Evolutionary conservation across 2,113 vertebrate genomes (phyloP).

Genomic region (Cheilinus undulatus): DNA sequence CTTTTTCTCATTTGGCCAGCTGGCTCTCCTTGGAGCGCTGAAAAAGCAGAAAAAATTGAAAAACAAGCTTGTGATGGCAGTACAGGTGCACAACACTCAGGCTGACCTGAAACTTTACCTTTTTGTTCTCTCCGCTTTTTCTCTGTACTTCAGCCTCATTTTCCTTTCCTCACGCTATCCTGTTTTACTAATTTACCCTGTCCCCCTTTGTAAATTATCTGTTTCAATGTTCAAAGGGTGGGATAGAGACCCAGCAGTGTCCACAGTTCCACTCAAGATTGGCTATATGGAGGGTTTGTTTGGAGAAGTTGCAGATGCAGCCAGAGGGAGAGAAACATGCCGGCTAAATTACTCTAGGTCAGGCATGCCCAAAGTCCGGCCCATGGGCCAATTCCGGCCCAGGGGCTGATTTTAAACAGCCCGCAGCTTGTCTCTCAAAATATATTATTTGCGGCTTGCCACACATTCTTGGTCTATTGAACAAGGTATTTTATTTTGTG

Average conservation of each 20-base stretch:
- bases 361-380: too few species aligned
- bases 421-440: too few species aligned
- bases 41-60: constrained; percentile 48
- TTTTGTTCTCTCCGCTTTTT: constrained; percentile 27
- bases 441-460: too few species aligned
- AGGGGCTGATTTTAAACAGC: too few species aligned
- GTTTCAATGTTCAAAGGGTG: not conserved
- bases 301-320: not conserved
- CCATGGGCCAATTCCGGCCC: too few species aligned
- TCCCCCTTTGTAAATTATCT: not conserved
- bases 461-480: too few species aligned
- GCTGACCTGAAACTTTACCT: constrained; percentile 59
- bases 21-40: constrained; percentile 30
- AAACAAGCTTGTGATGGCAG: constrained; percentile 41
- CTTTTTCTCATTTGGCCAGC: constrained; percentile 38
- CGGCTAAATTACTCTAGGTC: not conserved
- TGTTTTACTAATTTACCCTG: constrained; percentile 5
- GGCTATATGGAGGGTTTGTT: not conserved
- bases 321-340: not conserved
- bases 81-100: constrained; percentile 14
- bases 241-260: not conserved
- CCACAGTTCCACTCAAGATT: constrained; percentile 4
- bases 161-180: not conserved
- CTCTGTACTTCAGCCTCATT: not conserved
- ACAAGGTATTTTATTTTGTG: too few species aligned